Evolutionary conservation across 2,888 invertebrate genomes (phyloP), one percentile per base, ranked within the genome.

Genomic region (Phaedon cochleariae): DNA sequence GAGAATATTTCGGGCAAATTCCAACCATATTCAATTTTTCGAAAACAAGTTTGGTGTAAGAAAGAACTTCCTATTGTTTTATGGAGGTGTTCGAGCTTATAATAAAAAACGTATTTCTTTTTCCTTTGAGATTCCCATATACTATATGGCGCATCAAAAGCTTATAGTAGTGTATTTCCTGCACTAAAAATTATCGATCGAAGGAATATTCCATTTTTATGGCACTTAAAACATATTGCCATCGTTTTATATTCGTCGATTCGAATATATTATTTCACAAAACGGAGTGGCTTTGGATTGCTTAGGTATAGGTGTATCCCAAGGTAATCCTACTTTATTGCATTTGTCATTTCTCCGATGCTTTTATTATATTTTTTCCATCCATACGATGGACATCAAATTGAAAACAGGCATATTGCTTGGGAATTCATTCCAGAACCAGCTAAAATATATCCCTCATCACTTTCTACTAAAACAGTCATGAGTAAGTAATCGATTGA

Each of bases 221-320:
- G 34, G 59, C 57, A 34, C 48, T 63, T 59, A 21, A 57, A 55
- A 60, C 61, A 61, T 59, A 65, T 65, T 61, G 60, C 61, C 65
- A 57, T 51, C 57, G 45, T 61, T 65, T 65, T 60, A 61, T 61
- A 52, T 57, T 20, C 51, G 21, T 51, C 20, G 41, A 41, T 57
- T 57, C 61, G 51, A 61, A 65, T 65, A 65, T 61, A 65, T n/a
- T n/a, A n/a, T 61, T 57, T 49, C 52, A 61, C 51, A 61, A 57
- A 65, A 65, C 55, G 52, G 55, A 64, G 60, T 60, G 60, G 64
- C 57, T 46, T 49, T 57, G 49, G 55, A 64, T 64, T 64, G 64
- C 31, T 2, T 34, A 34, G 10, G 10, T 34, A 26, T 59, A 60
- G 60, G 64, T 60, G 51, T 64, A 60, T 60, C 45, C 34, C 34